Evolutionary conservation across 2,797 vertebrate species (phyloP).

Genomic region (Ctenopoma multispine): DNA sequence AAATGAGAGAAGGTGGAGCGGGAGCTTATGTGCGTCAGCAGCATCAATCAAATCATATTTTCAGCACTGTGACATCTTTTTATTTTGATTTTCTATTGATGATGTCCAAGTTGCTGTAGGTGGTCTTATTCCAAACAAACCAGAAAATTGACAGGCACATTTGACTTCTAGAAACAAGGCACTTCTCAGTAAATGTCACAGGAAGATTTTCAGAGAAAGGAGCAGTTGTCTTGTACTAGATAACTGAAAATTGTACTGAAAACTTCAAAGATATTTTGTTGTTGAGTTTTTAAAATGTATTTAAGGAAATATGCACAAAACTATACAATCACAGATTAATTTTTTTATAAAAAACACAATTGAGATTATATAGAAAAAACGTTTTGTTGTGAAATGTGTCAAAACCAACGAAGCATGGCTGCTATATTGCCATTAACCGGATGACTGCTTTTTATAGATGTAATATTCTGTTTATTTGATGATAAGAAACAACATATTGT

Average conservation of each 20-base stretch:
- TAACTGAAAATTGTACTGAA: neutral
- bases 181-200: neutral
- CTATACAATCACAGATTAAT: neutral
- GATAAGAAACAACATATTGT: too few relatives aligned
- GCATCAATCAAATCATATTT: conserved; percentile 28
- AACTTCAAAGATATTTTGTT: neutral
- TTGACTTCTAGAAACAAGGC: neutral
- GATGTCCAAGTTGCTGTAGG: neutral
- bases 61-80: neutral
- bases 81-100: neutral
- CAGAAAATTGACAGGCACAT: neutral
- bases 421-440: neutral
- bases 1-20: neutral
- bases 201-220: neutral
- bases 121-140: neutral
- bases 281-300: neutral
- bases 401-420: neutral
- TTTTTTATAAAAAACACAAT: neutral
- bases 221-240: neutral
- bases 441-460: too few relatives aligned
- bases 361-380: neutral
- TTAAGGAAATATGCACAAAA: neutral
- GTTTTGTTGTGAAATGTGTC: neutral
- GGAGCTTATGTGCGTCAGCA: neutral
- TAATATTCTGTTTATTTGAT: too few relatives aligned